Percentiles rank a stretch among this genome's conserved stretches.
Evolutionary conservation across 2,797 vertebrate genomes (phyloP).

Genomic region (Mastacembelus armatus): DNA sequence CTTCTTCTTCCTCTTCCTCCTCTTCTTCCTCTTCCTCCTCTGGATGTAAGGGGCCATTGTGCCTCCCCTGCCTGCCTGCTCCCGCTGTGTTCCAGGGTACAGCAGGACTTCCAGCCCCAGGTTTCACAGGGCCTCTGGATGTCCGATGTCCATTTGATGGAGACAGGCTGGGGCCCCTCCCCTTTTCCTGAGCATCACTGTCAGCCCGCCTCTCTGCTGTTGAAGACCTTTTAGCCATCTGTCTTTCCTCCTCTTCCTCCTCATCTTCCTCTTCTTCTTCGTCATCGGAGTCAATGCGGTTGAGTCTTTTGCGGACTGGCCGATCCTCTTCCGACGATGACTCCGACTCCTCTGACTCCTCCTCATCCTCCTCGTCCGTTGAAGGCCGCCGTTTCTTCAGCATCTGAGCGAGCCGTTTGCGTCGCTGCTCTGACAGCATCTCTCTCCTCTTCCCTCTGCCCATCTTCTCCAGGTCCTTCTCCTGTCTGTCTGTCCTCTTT

Average conservation of each 20-base stretch:
- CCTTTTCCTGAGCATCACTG: slow-evolving; percentile 79
- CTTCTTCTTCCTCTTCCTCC: not conserved
- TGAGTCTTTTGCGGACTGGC: slow-evolving; percentile 77
- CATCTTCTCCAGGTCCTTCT: slow-evolving; percentile 76
- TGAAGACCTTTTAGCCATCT: slow-evolving; percentile 55
- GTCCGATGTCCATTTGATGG: slow-evolving; percentile 89
- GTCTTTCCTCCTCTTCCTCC: not conserved
- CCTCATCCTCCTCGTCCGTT: slow-evolving; percentile 83
- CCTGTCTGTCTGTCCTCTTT: slow-evolving; percentile 51
- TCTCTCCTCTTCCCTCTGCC: slow-evolving; percentile 79
- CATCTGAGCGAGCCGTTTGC: slow-evolving; percentile 74
- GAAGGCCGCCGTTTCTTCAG: slow-evolving; percentile 86
- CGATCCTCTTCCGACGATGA: slow-evolving; percentile 74
- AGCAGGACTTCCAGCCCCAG: slow-evolving; percentile 53
- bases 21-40: slow-evolving; percentile 74
- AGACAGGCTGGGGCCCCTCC: slow-evolving; percentile 85
- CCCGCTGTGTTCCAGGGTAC: slow-evolving; percentile 80
- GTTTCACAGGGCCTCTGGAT: slow-evolving; percentile 85
- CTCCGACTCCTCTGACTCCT: slow-evolving; percentile 51
- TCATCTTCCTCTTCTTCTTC: slow-evolving; percentile 62
- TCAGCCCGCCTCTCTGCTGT: slow-evolving; percentile 29
- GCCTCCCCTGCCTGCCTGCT: slow-evolving; percentile 78
- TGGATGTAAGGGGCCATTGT: slow-evolving; percentile 75
- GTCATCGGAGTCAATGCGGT: slow-evolving; percentile 79
- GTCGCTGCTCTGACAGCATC: slow-evolving; percentile 72